Conservation (phyloP, 2,797 vertebrate species). For the Dendrocincla fuliginosa region DNA sequence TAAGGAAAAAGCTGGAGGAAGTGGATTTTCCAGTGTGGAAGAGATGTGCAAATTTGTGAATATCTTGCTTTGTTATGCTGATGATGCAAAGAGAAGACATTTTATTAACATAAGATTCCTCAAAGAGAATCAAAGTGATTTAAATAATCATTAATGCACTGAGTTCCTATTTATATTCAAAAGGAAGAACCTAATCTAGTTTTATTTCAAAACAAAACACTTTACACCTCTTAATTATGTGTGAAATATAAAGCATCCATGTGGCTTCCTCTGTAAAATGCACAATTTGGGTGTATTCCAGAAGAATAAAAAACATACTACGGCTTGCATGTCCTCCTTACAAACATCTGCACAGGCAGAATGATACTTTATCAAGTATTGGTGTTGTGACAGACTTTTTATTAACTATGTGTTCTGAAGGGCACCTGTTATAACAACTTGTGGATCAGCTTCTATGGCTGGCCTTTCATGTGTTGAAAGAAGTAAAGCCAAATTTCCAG, state of each 20-base stretch:
- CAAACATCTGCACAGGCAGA: background rate
- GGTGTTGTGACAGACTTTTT: background rate
- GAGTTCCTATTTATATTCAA: background rate
- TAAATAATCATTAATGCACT: background rate
- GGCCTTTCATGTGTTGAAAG: background rate
- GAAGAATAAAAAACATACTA: background rate
- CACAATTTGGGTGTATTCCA: background rate
- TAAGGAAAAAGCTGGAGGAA: background rate
- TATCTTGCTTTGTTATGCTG: background rate
- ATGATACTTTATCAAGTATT: background rate
- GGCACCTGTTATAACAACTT: background rate
- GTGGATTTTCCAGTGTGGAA: background rate
- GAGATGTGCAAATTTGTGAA: background rate
- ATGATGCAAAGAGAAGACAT: background rate
- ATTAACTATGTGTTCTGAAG: background rate
- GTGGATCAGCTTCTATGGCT: background rate
- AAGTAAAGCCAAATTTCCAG: background rate
- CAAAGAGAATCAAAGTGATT: background rate
- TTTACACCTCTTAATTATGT: background rate
- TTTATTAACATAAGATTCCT: background rate
- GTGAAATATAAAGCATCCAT: background rate
- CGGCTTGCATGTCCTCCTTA: background rate
- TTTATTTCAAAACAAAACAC: background rate
- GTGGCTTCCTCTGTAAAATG: background rate
- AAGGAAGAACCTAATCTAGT: background rate